Evolutionary conservation across 2,797 vertebrate species (phyloP).

Genomic region (Mormyrus proboscirostris): DNA sequence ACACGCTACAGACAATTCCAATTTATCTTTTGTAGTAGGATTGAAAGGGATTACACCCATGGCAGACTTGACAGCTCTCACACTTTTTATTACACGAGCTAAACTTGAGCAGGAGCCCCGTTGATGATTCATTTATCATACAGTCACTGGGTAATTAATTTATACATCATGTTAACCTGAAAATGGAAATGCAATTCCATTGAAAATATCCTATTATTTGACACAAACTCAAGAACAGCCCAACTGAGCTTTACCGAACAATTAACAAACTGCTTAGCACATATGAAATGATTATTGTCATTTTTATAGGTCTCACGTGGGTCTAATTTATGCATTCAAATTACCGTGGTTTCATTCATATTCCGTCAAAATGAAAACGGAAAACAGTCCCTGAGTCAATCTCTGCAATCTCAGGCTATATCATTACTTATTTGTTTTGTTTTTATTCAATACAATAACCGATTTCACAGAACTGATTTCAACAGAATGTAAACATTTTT

Average conservation of each 20-base stretch:
- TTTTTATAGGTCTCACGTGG: background rate
- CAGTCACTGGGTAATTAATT: background rate
- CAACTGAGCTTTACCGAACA: background rate
- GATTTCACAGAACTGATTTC: background rate
- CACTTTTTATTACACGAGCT: background rate
- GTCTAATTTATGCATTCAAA: background rate
- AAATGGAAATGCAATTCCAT: background rate
- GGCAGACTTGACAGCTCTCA: constrained; percentile 9
- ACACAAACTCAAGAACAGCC: background rate
- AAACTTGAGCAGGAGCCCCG: constrained; percentile 11
- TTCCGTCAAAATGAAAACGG: background rate
- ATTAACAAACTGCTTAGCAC: background rate
- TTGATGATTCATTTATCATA: constrained; percentile 16
- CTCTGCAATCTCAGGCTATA: background rate
- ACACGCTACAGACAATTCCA: constrained; percentile 16
- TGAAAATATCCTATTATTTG: background rate
- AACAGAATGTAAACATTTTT: background rate
- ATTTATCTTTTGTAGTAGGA: constrained; percentile 15
- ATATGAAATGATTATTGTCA: background rate
- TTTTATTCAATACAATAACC: background rate
- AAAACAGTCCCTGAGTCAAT: background rate
- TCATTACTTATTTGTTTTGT: background rate
- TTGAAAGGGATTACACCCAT: background rate
- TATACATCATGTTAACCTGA: constrained; percentile 6
- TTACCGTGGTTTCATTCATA: background rate